Percentiles rank a stretch among this genome's conserved stretches.
Conservation (phyloP, 1,140 invertebrate genomes). For the Scaptomyza pallida region DNA sequence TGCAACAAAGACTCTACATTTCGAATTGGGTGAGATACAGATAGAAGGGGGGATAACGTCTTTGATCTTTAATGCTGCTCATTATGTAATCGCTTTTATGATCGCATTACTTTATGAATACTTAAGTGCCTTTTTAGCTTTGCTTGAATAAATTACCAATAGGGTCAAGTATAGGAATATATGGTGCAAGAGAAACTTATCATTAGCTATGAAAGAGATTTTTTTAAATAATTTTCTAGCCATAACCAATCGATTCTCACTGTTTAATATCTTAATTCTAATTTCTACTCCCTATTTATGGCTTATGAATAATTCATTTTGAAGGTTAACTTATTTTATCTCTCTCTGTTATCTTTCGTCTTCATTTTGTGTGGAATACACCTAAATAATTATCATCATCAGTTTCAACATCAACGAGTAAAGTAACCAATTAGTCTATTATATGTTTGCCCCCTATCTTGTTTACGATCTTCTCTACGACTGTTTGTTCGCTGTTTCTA, state of each 20-base stretch:
- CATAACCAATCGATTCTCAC: not conserved
- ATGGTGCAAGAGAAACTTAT: too few relatives aligned
- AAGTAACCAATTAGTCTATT: conserved; percentile 32
- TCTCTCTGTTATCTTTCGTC: not conserved
- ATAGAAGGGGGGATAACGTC: not conserved
- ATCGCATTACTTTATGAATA: conserved; percentile 5
- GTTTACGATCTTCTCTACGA: conserved; percentile 33
- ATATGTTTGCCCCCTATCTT: conserved; percentile 36
- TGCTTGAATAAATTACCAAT: not conserved
- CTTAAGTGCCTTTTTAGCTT: conserved; percentile 5
- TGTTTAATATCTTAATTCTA: not conserved
- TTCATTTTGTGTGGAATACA: not conserved
- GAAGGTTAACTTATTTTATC: not conserved
- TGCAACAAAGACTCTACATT: not conserved
- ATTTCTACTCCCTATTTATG: not conserved
- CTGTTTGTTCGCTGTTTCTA: conserved; percentile 14
- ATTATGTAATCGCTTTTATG: conserved; percentile 8
- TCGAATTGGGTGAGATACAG: not conserved
- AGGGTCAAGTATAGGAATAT: too few relatives aligned
- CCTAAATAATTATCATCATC: conserved; percentile 20
- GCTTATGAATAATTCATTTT: not conserved
- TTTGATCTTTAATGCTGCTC: not conserved
- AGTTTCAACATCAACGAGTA: conserved; percentile 30
- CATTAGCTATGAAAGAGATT: too few relatives aligned
- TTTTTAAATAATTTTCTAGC: too few relatives aligned